These are phyloP conservation scores for Keiferia lycopersicella DNA, from an alignment of 2,888 invertebrate species.

Conservation along the genomic window DNA sequence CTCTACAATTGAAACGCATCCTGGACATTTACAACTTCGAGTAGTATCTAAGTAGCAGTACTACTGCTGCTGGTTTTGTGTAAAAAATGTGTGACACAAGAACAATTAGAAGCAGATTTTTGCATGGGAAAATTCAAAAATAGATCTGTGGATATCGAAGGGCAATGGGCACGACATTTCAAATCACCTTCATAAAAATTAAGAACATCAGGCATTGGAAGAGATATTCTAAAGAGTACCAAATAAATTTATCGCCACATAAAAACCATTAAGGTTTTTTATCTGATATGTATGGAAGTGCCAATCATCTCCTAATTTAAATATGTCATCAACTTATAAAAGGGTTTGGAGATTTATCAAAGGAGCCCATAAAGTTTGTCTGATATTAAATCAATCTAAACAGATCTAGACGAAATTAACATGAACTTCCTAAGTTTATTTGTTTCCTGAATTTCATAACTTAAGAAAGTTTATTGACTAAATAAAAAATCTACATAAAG, in stretches of 20 bases:
- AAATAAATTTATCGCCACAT: slow-evolving; percentile 19
- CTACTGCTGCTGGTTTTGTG: no score
- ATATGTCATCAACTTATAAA: slow-evolving; percentile 52
- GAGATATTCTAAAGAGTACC: slow-evolving; percentile 15
- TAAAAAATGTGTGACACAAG: no score
- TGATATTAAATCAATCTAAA: slow-evolving; percentile 46
- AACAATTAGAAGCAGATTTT: no score
- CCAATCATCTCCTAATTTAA: slow-evolving; percentile 49
- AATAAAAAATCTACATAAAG: slow-evolving; percentile 50
- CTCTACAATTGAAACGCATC: no score
- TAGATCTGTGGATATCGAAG: no score
- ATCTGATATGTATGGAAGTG: slow-evolving; percentile 42
- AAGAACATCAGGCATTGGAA: neutral
- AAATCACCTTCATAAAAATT: neutral
- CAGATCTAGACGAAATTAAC: slow-evolving; percentile 34
- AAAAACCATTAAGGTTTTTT: slow-evolving; percentile 15
- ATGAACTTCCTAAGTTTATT: slow-evolving; percentile 35
- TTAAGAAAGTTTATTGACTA: slow-evolving; percentile 45
- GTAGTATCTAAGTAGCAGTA: no score
- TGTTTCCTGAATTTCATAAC: no score
- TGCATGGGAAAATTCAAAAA: no score
- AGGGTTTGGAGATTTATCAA: slow-evolving; percentile 45
- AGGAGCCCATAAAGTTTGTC: slow-evolving; percentile 52
- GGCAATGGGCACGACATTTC: neutral
- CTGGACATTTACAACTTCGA: no score